A percentile compares a stretch with the other conserved stretches of the same genome.
Conservation (phyloP, 2,797 vertebrate species). For the Momotus momota region DNA sequence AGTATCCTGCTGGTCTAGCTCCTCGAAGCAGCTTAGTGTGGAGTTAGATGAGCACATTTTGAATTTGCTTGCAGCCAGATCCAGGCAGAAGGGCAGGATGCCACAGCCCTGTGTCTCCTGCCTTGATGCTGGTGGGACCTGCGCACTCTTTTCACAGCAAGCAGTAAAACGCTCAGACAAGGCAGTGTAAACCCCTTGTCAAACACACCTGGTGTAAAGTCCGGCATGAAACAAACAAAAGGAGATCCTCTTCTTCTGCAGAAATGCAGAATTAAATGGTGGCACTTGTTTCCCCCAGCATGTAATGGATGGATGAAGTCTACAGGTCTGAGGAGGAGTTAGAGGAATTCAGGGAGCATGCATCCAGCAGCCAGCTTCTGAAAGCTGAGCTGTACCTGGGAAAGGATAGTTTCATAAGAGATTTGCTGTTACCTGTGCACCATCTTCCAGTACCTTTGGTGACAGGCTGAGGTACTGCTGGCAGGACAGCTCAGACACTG, state of each 20-base stretch:
- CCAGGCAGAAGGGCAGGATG: not conserved
- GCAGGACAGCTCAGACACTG: not conserved
- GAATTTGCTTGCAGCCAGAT: not conserved
- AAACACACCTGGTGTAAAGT: not conserved
- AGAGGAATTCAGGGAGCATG: not conserved
- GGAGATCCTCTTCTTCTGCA: not conserved
- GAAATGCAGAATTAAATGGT: not conserved
- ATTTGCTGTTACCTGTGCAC: not conserved
- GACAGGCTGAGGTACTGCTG: not conserved
- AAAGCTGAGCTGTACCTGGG: not conserved
- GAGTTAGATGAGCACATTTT: not conserved
- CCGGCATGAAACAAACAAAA: not conserved
- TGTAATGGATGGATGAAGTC: not conserved
- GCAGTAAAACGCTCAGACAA: fast-evolving
- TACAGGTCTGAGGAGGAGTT: not conserved
- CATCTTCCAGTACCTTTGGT: not conserved
- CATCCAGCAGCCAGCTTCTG: not conserved
- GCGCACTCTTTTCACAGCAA: not conserved
- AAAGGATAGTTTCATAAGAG: not conserved
- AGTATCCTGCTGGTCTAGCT: not conserved
- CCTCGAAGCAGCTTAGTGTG: not conserved
- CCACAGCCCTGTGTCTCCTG: fast-evolving
- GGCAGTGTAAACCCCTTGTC: not conserved
- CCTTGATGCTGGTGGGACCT: not conserved
- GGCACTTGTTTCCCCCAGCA: not conserved